phyloP scores from a whole-genome alignment of 1,140 invertebrate genomes.

The Drosophila saltans region DNA sequence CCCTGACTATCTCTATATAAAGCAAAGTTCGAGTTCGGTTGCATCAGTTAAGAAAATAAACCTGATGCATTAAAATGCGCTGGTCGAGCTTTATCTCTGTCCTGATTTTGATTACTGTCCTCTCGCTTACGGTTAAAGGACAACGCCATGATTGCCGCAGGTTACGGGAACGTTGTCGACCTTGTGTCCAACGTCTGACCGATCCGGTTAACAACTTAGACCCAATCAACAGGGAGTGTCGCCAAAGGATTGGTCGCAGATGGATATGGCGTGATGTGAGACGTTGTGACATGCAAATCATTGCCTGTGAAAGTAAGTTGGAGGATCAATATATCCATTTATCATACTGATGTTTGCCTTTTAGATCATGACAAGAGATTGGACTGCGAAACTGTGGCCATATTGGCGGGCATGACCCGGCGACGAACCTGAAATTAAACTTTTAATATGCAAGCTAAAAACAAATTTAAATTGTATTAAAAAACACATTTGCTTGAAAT shows the following conservation, averaged over 20 bases:
- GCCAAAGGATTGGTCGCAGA: slow-evolving; percentile 14
- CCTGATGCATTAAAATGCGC: slow-evolving; percentile 8
- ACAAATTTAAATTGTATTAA: not conserved
- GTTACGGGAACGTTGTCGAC: slow-evolving; percentile 23
- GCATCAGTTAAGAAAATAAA: slow-evolving; percentile 12
- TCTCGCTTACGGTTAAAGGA: not conserved
- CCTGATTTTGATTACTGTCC: not conserved
- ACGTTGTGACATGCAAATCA: slow-evolving; percentile 42
- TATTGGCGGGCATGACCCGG: not conserved
- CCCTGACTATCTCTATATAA: slow-evolving; percentile 4
- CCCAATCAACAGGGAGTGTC: slow-evolving; percentile 25
- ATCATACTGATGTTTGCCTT: not conserved
- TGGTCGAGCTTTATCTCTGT: not conserved
- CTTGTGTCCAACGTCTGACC: slow-evolving; percentile 22
- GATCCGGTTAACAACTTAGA: slow-evolving; percentile 30
- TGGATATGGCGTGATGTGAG: slow-evolving; percentile 43
- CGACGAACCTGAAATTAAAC: not conserved
- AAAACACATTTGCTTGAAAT: not conserved
- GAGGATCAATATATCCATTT: not conserved
- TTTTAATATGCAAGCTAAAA: not conserved
- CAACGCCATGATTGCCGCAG: slow-evolving; percentile 30
- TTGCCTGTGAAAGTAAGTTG: slow-evolving; percentile 39
- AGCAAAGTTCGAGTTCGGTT: not conserved
- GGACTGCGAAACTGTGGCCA: not conserved
- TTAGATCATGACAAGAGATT: slow-evolving; percentile 6